A percentile compares a stretch with the other conserved stretches of the same genome.
Conservation (phyloP, 2,888 invertebrate genomes). For the Dynastes hyllus region DNA sequence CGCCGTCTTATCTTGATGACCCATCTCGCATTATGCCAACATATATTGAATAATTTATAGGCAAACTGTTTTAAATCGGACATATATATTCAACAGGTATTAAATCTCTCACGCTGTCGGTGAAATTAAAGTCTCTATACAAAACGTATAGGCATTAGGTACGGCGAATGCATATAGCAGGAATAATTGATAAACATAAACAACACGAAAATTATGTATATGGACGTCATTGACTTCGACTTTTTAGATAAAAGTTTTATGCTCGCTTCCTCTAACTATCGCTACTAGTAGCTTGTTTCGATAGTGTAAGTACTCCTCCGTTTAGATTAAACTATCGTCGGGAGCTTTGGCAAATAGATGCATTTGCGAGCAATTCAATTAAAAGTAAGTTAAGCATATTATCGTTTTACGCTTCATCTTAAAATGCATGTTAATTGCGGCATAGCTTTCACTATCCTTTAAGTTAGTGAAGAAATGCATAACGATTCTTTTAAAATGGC, state of each 20-base stretch:
- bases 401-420: too few relatives aligned
- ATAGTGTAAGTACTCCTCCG: neutral
- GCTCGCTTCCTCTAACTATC: neutral
- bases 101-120: constrained; percentile 26
- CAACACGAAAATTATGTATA: constrained; percentile 9
- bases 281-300: constrained; percentile 3
- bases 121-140: constrained; percentile 31
- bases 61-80: constrained; percentile 41
- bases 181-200: constrained; percentile 20
- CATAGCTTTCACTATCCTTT: too few relatives aligned
- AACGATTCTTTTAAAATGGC: too few relatives aligned
- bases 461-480: too few relatives aligned
- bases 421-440: too few relatives aligned
- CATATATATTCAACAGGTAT: constrained; percentile 40
- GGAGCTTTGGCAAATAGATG: too few relatives aligned
- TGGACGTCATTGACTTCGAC: neutral
- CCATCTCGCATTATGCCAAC: constrained; percentile 43
- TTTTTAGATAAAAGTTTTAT: neutral
- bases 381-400: too few relatives aligned
- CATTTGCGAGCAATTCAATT: too few relatives aligned
- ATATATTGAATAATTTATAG: constrained; percentile 46
- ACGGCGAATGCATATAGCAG: neutral
- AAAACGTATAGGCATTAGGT: neutral
- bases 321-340: neutral
- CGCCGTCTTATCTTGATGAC: constrained; percentile 40